Conservation (phyloP, 2,888 invertebrate genomes). For the Cerastis rubricosa region DNA sequence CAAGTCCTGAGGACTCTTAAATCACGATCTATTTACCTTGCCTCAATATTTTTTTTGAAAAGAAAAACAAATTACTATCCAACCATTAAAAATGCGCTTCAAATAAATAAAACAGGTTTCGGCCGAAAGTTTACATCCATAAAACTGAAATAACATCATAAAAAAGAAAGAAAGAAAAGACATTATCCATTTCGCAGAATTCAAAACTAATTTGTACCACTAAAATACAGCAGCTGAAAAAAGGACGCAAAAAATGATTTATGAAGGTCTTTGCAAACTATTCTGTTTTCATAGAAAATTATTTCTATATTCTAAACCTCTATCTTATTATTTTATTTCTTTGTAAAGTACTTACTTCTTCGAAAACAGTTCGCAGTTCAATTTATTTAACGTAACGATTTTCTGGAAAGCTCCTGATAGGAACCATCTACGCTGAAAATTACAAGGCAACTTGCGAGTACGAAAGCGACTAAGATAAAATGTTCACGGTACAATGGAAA, state of each 20-base stretch:
- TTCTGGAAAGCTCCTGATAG: neutral
- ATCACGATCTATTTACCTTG: neutral
- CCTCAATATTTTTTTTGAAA: neutral
- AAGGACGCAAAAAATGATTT: neutral
- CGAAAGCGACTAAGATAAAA: slow-evolving; percentile 50
- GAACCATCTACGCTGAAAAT: slow-evolving; percentile 27
- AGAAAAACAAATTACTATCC: slow-evolving; percentile 1
- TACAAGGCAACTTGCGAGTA: slow-evolving; percentile 8
- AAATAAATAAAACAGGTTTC: slow-evolving; percentile 13
- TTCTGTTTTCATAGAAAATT: neutral
- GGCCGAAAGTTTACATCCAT: slow-evolving; percentile 7
- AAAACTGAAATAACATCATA: slow-evolving; percentile 30
- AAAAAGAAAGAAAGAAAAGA: too few species aligned
- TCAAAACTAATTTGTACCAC: slow-evolving; percentile 18
- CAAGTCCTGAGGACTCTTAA: neutral
- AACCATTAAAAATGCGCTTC: slow-evolving; percentile 5
- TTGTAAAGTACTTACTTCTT: neutral
- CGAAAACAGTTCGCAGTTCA: neutral
- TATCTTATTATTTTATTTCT: neutral
- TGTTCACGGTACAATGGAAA: slow-evolving; percentile 59
- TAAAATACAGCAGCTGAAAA: slow-evolving; percentile 11
- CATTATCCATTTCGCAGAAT: slow-evolving; percentile 33
- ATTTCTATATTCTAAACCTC: neutral
- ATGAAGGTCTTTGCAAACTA: neutral
- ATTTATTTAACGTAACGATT: neutral